Conservation (phyloP, 2,113 vertebrate genomes). For the Scatophagus argus region DNA sequence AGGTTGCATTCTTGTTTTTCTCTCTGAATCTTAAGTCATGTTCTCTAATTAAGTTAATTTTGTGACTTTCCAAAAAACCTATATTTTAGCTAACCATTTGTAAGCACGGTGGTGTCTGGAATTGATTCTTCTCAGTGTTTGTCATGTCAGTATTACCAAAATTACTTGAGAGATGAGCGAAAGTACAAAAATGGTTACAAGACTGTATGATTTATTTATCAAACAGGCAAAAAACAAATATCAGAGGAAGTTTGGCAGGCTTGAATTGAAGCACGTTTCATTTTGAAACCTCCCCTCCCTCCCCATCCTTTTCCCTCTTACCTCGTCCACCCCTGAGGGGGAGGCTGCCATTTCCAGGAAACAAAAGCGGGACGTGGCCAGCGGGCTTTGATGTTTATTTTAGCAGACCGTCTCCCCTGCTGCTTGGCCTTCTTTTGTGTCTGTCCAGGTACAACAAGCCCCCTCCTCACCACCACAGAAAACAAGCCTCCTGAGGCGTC, state of each 20-base stretch:
- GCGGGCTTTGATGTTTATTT: constrained; percentile 88
- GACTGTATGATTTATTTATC: constrained; percentile 88
- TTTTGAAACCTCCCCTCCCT: constrained; percentile 58
- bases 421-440: constrained; percentile 82
- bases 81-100: neutral
- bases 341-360: constrained; percentile 87
- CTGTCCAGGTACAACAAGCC: constrained; percentile 85
- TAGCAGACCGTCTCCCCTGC: constrained; percentile 84
- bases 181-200: constrained; percentile 69
- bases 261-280: constrained; percentile 84
- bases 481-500: constrained; percentile 64
- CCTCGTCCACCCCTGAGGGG: constrained; percentile 78
- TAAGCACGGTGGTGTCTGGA: neutral
- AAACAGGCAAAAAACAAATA: constrained; percentile 73
- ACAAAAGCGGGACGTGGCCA: constrained; percentile 83
- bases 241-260: constrained; percentile 83
- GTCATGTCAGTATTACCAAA: neutral
- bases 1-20: neutral
- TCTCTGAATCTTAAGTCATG: neutral
- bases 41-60: neutral
- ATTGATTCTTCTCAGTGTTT: neutral
- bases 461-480: constrained; percentile 64
- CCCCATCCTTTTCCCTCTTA: constrained; percentile 42
- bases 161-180: constrained; percentile 6
- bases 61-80: neutral